These are phyloP conservation scores for Taxidea taxus DNA, from an alignment of 2,113 vertebrate genomes.

Conservation along the genomic window DNA sequence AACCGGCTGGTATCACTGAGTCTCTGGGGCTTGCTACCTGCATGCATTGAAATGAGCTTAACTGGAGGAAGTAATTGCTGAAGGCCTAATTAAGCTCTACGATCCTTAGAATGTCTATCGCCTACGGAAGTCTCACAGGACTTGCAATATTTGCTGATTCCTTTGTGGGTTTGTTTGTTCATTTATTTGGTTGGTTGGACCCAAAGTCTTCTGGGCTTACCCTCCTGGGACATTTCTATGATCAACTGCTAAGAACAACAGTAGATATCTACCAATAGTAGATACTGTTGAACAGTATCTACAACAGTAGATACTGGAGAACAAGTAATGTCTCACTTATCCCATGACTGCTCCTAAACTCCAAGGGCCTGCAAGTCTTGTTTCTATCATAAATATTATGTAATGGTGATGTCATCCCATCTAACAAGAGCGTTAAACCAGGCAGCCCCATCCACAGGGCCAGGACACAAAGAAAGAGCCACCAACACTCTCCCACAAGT, in stretches of 20 bases:
- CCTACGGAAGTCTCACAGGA: background rate
- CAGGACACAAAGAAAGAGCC: background rate
- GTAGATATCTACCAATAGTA: background rate
- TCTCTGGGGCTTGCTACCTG: conserved; percentile 2
- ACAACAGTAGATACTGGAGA: background rate
- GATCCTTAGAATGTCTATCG: background rate
- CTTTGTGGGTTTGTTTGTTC: background rate
- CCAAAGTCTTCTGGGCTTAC: background rate
- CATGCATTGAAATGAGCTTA: background rate
- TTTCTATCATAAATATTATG: background rate
- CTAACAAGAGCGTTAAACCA: background rate
- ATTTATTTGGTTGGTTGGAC: conserved; percentile 21
- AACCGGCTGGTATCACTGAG: background rate
- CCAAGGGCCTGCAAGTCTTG: background rate
- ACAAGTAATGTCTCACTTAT: background rate
- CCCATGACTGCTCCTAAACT: background rate
- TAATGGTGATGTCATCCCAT: accelerated
- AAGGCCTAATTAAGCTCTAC: background rate
- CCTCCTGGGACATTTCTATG: conserved; percentile 22
- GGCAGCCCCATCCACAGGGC: too few relatives aligned
- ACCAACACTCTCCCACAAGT: background rate
- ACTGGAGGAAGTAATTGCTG: conserved; percentile 32
- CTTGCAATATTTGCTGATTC: background rate
- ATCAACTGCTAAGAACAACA: background rate
- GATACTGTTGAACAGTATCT: too few relatives aligned